phyloP scores from a whole-genome alignment of 1,140 invertebrate species.

The Dreissena rostriformis region DNA sequence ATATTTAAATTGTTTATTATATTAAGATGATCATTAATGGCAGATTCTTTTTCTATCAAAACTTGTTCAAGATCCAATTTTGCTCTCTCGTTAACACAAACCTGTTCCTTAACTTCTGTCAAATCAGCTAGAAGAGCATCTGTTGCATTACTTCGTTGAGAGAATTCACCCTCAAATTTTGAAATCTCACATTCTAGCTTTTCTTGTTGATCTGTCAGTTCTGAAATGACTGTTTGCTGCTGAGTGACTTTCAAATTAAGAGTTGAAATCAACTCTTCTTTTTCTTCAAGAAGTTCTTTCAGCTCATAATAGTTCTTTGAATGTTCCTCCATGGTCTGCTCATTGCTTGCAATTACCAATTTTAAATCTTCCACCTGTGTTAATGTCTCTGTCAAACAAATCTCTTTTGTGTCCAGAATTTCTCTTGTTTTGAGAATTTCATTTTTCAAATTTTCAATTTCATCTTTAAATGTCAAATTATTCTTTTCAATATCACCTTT shows the following conservation, averaged over 20 bases:
- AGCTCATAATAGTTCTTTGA: not conserved
- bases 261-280: not conserved
- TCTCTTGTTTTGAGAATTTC: not conserved
- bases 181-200: constrained; percentile 9
- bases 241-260: not conserved
- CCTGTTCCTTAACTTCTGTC: constrained; percentile 29
- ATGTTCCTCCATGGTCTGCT: not conserved
- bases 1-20: constrained; percentile 9
- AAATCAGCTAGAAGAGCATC: constrained; percentile 29
- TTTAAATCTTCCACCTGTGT: constrained; percentile 11
- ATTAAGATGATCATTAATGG: too few relatives aligned
- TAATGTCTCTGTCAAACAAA: not conserved
- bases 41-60: too few relatives aligned
- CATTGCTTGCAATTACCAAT: not conserved
- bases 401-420: not conserved
- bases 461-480: constrained; percentile 1
- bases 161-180: constrained; percentile 28
- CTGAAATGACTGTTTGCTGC: not conserved
- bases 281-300: not conserved
- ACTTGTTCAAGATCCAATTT: too few relatives aligned
- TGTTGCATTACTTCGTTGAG: constrained; percentile 46
- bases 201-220: constrained; percentile 3
- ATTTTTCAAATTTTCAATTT: constrained; percentile 20
- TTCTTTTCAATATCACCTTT: constrained; percentile 29
- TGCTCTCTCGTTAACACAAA: not conserved